Evolutionary conservation across 2,888 invertebrate genomes (phyloP), one percentile per base, ranked within the genome.

Genomic region (Bursaphelenchus okinawaensis): DNA sequence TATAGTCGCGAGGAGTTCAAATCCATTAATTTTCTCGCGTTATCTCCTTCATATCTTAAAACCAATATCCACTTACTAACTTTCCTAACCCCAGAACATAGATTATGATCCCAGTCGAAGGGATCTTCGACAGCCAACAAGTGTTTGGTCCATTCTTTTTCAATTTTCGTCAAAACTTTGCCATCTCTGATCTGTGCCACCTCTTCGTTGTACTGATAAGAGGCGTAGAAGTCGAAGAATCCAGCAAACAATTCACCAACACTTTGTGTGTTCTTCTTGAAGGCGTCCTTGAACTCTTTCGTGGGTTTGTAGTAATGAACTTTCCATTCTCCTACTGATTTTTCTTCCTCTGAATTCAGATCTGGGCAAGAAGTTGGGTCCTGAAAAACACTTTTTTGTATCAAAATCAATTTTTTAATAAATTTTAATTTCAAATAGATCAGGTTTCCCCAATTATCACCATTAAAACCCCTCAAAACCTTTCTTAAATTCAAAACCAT

Each of bases 121-220:
- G 88, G 88, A 83, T 88, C 88, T 83, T 88, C 88, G 69, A 88
- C 86, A 24, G 87, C 86, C 59, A 88, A 83, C 58, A 84, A 84
- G 62, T 83, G 83, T 1, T 85, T 83, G 70, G 84, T 85, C 87
- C 87, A 88, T 27, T 85, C 80, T 31, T 64, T 64, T 65, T 86
- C 85, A 72, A 86, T 84, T 61, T 86, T 84, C 0, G 84, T 83
- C 26, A 88, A 55, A n/a, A 22, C 84, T 16, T 8, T 3, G 31
- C 28, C 7, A 8, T 16, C 16, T 7, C 64, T 23, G 26, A 64
- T 64, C 26, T 64, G 64, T 22, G 60, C 64, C 16, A 64, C 64
- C 23, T 40, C 12, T 6, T 20, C 22, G 28, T 23, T 24, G 51
- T 52, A 61, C 26, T 60, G 52, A 54, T 61, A 64, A 9, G 7